phyloP scores from a whole-genome alignment of 2,888 invertebrate genomes.

The Urechis unicinctus region DNA sequence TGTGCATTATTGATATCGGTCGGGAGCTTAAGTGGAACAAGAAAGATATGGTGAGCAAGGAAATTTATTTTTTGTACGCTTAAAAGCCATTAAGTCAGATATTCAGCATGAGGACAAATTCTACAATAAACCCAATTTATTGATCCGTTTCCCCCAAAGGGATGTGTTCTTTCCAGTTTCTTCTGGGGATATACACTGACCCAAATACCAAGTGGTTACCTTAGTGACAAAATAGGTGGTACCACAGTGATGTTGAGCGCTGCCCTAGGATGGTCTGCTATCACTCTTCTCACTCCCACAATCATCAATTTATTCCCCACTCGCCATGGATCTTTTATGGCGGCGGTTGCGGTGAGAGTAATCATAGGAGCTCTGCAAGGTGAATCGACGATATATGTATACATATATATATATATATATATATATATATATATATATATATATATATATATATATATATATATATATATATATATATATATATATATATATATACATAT shows the following conservation, averaged over 20 bases:
- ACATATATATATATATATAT: neutral
- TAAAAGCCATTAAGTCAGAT: too few species aligned
- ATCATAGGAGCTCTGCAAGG: slow-evolving; percentile 65
- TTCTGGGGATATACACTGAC: slow-evolving; percentile 71
- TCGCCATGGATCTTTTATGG: slow-evolving; percentile 54
- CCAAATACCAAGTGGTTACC: slow-evolving; percentile 53
- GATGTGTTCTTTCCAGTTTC: slow-evolving; percentile 65
- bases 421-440: neutral
- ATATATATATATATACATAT: neutral
- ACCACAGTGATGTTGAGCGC: slow-evolving; percentile 61
- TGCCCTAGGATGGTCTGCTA: slow-evolving; percentile 54
- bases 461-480: neutral
- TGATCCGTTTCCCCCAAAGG: too few species aligned
- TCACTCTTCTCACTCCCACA: slow-evolving; percentile 47
- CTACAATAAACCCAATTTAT: too few species aligned
- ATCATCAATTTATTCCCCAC: slow-evolving; percentile 48
- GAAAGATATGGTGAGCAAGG: neutral
- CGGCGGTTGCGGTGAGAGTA: slow-evolving; percentile 59
- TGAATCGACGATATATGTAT: slow-evolving; percentile 6
- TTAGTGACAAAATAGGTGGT: slow-evolving; percentile 59
- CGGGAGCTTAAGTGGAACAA: neutral
- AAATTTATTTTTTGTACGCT: too few species aligned
- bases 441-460: neutral
- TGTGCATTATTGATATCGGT: neutral
- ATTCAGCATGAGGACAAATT: too few species aligned